A percentile compares a stretch with the other conserved stretches of the same genome.
These are phyloP conservation scores for Paramisgurnus dabryanus DNA, from an alignment of 2,113 vertebrate genomes.

Conservation along the genomic window DNA sequence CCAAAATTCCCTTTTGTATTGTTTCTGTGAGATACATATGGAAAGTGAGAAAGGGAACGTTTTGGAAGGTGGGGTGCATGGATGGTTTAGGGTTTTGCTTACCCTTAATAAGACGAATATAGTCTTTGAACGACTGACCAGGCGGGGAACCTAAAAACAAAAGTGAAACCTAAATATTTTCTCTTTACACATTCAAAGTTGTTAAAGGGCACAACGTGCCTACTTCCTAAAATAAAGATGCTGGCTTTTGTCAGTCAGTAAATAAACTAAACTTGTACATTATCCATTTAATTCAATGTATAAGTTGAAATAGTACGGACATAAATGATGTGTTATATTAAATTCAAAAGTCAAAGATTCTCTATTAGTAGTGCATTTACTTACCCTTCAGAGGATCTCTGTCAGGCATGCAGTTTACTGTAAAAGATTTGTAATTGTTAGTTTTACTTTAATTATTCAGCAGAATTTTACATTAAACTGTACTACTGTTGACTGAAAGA, in stretches of 20 bases:
- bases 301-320: too few species aligned
- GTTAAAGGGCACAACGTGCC: neutral
- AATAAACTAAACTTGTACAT: too few species aligned
- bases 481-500: neutral
- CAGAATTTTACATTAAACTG: neutral
- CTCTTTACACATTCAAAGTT: neutral
- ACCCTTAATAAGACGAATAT: constrained; percentile 43
- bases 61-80: too few species aligned
- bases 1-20: constrained; percentile 43
- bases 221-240: neutral
- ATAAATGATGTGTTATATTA: too few species aligned
- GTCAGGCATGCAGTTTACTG: neutral
- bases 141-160: neutral
- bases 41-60: constrained; percentile 12
- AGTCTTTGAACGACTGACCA: neutral
- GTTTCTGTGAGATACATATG: constrained; percentile 26
- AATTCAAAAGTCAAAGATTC: too few species aligned
- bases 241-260: too few species aligned
- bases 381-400: neutral
- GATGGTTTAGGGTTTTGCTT: neutral
- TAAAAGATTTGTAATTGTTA: neutral
- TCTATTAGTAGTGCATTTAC: neutral
- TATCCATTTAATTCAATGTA: too few species aligned
- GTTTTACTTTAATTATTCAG: neutral
- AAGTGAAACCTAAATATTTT: constrained; percentile 1